Percentiles rank a stretch among this genome's conserved stretches.
Conservation (phyloP, 2,113 vertebrate genomes). For the Pagrus major region DNA sequence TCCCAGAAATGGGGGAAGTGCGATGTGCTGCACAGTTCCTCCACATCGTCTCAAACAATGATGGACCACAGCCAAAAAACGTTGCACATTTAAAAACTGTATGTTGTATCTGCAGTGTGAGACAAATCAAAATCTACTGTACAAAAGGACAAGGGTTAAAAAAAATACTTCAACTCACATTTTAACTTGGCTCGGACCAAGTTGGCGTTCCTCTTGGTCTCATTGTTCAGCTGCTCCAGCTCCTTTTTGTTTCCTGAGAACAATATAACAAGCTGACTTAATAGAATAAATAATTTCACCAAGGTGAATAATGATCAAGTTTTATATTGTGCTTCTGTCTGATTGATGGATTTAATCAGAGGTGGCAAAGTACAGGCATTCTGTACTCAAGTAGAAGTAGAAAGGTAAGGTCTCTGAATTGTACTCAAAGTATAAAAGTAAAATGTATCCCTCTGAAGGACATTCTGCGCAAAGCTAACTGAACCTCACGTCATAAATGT, state of each 20-base stretch:
- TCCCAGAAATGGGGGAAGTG: conserved; percentile 11
- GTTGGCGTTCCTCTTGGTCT: conserved; percentile 89
- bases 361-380: no score
- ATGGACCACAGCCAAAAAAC: background rate
- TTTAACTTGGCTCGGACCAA: conserved; percentile 86
- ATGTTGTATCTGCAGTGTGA: background rate
- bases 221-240: conserved; percentile 89
- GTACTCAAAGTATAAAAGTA: no score
- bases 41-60: background rate
- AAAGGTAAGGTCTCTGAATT: no score
- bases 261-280: background rate
- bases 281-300: background rate
- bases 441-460: no score
- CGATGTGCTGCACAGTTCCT: background rate
- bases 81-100: background rate
- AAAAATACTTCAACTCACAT: conserved; percentile 64
- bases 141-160: no score
- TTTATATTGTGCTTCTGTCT: background rate
- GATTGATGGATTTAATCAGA: background rate
- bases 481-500: no score
- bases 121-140: background rate
- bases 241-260: conserved; percentile 88
- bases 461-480: no score
- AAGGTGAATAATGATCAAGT: background rate
- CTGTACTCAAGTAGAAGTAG: no score